These are phyloP conservation scores for Lichenostomus cassidix DNA, from an alignment of 2,113 vertebrate genomes.

Conservation along the genomic window DNA sequence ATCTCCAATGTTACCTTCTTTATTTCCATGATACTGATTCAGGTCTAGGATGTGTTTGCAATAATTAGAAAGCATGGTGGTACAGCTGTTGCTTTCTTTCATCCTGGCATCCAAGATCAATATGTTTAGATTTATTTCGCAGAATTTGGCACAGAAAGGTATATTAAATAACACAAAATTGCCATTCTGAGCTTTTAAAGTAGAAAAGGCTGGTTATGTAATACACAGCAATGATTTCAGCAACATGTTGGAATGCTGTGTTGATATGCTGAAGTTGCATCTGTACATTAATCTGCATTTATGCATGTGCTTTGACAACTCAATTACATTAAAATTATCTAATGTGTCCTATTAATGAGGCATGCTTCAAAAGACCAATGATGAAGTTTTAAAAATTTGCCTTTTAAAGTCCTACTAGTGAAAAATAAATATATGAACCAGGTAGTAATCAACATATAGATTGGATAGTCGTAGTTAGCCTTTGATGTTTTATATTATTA, in stretches of 20 bases:
- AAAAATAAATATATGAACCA: not conserved
- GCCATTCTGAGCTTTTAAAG: not conserved
- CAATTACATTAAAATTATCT: not conserved
- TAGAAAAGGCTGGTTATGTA: not conserved
- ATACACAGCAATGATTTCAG: not conserved
- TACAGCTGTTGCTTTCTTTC: not conserved
- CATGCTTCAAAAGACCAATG: not conserved
- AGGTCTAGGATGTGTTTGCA: not conserved
- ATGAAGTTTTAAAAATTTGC: not conserved
- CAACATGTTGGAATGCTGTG: not conserved
- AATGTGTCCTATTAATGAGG: not conserved
- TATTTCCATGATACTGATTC: not conserved
- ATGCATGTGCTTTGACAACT: not conserved
- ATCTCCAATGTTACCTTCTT: not conserved
- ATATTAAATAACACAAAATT: not conserved
- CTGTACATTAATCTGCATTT: not conserved
- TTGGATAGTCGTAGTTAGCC: not conserved
- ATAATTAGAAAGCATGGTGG: not conserved
- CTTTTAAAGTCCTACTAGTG: not conserved
- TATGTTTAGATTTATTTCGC: not conserved
- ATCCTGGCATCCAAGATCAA: not conserved
- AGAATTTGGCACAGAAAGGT: not conserved
- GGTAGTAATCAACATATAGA: fast-evolving
- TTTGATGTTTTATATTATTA: not conserved
- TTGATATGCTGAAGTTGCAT: not conserved